These are phyloP conservation scores for Stomorhina lunata DNA, from an alignment of 2,888 invertebrate genomes.

Conservation along the genomic window DNA sequence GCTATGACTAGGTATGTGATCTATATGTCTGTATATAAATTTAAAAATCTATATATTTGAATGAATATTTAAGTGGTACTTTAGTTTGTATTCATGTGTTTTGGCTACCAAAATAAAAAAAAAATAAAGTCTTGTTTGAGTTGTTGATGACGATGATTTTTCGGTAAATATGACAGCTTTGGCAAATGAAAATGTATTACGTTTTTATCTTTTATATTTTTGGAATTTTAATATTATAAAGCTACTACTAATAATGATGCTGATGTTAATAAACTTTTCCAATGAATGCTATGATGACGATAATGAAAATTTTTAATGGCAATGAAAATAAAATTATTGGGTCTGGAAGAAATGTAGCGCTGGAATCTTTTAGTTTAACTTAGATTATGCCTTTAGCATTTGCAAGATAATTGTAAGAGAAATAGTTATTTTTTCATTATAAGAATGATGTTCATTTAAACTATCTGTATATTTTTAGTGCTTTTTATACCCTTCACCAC, in stretches of 20 bases:
- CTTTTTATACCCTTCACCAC: no score
- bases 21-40: no score
- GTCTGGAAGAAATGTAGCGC: background rate
- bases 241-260: slow-evolving; percentile 51
- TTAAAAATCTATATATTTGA: background rate
- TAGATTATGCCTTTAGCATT: no score
- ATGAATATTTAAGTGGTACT: background rate
- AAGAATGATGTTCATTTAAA: no score
- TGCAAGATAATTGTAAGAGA: no score
- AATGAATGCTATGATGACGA: slow-evolving; percentile 22
- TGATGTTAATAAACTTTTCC: slow-evolving; percentile 50
- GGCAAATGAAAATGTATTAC: slow-evolving; percentile 48
- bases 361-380: background rate
- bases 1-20: background rate
- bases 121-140: slow-evolving; percentile 50
- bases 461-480: no score
- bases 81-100: background rate
- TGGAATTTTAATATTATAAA: slow-evolving; percentile 51
- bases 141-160: slow-evolving; percentile 60
- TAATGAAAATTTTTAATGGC: slow-evolving; percentile 21
- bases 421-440: no score
- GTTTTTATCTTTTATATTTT: slow-evolving; percentile 1
- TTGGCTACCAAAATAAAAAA: slow-evolving; percentile 34
- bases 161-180: slow-evolving; percentile 61
- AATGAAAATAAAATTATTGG: background rate